Base-by-base conservation (phyloP, 2,888 invertebrate species). In the Ischnus inquisitorius region DNA sequence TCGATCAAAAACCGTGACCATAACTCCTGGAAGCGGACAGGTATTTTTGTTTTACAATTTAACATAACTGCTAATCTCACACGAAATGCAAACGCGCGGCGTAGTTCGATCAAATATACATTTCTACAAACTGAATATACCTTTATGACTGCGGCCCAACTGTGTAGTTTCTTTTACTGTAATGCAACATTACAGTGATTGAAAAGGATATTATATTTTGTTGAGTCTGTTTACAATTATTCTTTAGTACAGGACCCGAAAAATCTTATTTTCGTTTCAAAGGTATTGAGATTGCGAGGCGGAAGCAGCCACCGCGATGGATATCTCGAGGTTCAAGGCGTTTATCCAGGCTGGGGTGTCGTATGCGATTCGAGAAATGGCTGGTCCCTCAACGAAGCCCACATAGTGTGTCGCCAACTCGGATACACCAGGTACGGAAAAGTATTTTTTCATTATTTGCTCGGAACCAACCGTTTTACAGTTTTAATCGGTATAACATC, bases 361-460 rank as follows among this genome's bases (percentile, higher is more conserved):
- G 94, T 95, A 34, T 95, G 95, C 85, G 95, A 95, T 85, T 87
- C 91, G 69, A 92, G 88, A 72, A 93, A 93, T 43, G 88, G 90
- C 71, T 95, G 95, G 95, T 94, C 92, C 65, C 90, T 94, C 12
- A 92, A 92, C 28, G 95, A 95, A 90, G 95, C 95, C 14, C 90
- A 93, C 74, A 92, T 95, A 19, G 93, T 95, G 12, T 95, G 95
- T 90, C 91, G 90, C 80, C 94, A 95, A 85, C 91, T 95, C 1
- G 94, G 95, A 54, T 95, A 93, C 85, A 82, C 88, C 46, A 93
- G 94, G 95, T 94, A 90, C 12, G 19, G 57, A 54, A 62, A 54
- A n/a, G n/a, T n/a, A n/a, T n/a, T n/a, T n/a, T n/a, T n/a, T n/a
- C n/a, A n/a, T n/a, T n/a, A n/a, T n/a, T n/a, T n/a, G n/a, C n/a